Evolutionary conservation across 2,888 invertebrate genomes (phyloP).

Genomic region (Thereva unica): DNA sequence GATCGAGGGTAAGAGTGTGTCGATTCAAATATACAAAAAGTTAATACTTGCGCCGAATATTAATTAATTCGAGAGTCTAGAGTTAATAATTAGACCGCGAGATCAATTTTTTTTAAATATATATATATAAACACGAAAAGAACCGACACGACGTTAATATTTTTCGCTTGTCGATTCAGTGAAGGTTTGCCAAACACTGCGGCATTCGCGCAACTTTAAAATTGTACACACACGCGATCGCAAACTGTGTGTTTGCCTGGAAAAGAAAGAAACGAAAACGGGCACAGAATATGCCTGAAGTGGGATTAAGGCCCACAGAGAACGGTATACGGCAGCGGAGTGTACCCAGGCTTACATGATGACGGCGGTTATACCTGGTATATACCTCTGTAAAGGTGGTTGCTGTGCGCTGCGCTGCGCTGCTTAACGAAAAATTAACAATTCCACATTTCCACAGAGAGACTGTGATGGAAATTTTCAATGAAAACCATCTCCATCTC

Average conservation of each 20-base stretch:
- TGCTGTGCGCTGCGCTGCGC: background rate
- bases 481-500: constrained; percentile 12
- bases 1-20: too few relatives aligned
- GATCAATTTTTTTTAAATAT: background rate
- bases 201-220: constrained; percentile 10
- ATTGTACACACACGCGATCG: constrained; percentile 20
- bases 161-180: constrained; percentile 28
- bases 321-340: constrained; percentile 23
- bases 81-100: constrained; percentile 23
- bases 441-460: constrained; percentile 9
- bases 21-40: too few relatives aligned
- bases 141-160: constrained; percentile 13
- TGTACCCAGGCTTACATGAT: constrained; percentile 7
- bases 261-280: constrained; percentile 25
- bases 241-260: constrained; percentile 12
- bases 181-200: constrained; percentile 37
- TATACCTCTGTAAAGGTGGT: constrained; percentile 6
- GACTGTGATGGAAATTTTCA: constrained; percentile 4
- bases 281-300: constrained; percentile 25
- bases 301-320: constrained; percentile 20
- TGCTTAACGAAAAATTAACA: constrained; percentile 10
- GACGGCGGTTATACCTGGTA: background rate
- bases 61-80: background rate
- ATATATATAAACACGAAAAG: too few relatives aligned
- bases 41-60: too few relatives aligned